phyloP scores from a whole-genome alignment of 2,888 invertebrate genomes.

The Idaea biselata region DNA sequence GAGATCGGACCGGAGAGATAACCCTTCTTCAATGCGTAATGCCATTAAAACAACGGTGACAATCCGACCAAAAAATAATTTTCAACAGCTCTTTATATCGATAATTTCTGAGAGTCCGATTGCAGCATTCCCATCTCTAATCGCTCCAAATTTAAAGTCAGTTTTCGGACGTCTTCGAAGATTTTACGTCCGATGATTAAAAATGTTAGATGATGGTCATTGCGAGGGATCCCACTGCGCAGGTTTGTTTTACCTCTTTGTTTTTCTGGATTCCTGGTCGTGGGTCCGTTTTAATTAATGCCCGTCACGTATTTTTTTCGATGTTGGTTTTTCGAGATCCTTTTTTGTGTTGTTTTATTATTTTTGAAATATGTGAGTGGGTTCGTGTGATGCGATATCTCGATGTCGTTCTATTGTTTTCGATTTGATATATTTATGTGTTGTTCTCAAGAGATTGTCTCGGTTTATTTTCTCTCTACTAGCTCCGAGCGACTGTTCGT shows the following conservation, averaged over 20 bases:
- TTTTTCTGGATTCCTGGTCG: constrained; percentile 77
- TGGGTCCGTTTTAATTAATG: constrained; percentile 81
- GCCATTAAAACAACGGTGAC: constrained; percentile 81
- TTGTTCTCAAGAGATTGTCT: constrained; percentile 61
- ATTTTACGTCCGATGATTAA: constrained; percentile 73
- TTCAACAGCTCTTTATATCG: constrained; percentile 72
- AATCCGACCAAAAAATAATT: constrained; percentile 77
- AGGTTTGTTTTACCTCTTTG: constrained; percentile 77
- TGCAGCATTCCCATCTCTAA: constrained; percentile 43
- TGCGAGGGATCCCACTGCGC: constrained; percentile 77
- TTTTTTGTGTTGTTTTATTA: constrained; percentile 59
- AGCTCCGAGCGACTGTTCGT: constrained; percentile 1
- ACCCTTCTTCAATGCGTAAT: constrained; percentile 79
- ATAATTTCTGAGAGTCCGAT: constrained; percentile 30
- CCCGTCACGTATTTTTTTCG: constrained; percentile 79
- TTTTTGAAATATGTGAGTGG: constrained; percentile 77
- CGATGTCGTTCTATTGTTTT: constrained; percentile 78
- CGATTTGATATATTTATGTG: constrained; percentile 79
- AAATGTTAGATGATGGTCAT: constrained; percentile 80
- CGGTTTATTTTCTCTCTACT: constrained; percentile 22
- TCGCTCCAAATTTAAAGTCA: constrained; percentile 41
- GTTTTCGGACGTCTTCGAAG: constrained; percentile 45
- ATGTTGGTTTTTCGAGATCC: constrained; percentile 63
- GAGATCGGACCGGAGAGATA: constrained; percentile 74
- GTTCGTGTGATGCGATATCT: constrained; percentile 75